phyloP scores from a whole-genome alignment of 2,888 invertebrate genomes.

The Cyrtodaria siliqua region DNA sequence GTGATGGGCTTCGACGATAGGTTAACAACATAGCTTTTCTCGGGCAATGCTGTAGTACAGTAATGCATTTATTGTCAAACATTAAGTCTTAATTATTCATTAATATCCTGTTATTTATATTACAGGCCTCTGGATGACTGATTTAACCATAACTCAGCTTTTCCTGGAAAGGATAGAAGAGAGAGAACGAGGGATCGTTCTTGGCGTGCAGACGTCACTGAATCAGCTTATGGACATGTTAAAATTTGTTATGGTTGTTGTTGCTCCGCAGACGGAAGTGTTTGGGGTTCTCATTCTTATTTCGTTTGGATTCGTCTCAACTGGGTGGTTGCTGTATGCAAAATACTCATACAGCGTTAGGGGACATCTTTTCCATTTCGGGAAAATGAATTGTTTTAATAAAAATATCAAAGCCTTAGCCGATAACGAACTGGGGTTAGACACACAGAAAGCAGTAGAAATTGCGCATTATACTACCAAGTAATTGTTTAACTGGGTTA shows the following conservation, averaged over 20 bases:
- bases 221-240: slow-evolving; percentile 87
- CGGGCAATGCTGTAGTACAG: too few species aligned
- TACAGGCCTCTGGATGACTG: slow-evolving; percentile 87
- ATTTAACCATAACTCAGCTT: slow-evolving; percentile 87
- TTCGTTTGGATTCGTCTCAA: slow-evolving; percentile 84
- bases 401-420: too few species aligned
- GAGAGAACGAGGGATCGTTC: slow-evolving; percentile 86
- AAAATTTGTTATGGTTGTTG: slow-evolving; percentile 87
- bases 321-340: slow-evolving; percentile 80
- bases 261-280: slow-evolving; percentile 85
- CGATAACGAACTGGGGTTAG: too few species aligned
- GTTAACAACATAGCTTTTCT: too few species aligned
- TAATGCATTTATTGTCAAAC: too few species aligned
- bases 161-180: slow-evolving; percentile 87
- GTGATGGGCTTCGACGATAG: too few species aligned
- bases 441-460: too few species aligned
- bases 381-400: slow-evolving; percentile 55
- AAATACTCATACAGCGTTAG: slow-evolving; percentile 72
- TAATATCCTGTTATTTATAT: too few species aligned
- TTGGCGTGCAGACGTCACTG: slow-evolving; percentile 87
- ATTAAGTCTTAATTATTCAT: too few species aligned
- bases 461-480: too few species aligned
- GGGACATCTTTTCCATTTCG: slow-evolving; percentile 79
- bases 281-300: slow-evolving; percentile 87
- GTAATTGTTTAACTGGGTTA: too few species aligned